Base-by-base conservation (phyloP, 2,888 invertebrate genomes). In the Beris chalybata region DNA sequence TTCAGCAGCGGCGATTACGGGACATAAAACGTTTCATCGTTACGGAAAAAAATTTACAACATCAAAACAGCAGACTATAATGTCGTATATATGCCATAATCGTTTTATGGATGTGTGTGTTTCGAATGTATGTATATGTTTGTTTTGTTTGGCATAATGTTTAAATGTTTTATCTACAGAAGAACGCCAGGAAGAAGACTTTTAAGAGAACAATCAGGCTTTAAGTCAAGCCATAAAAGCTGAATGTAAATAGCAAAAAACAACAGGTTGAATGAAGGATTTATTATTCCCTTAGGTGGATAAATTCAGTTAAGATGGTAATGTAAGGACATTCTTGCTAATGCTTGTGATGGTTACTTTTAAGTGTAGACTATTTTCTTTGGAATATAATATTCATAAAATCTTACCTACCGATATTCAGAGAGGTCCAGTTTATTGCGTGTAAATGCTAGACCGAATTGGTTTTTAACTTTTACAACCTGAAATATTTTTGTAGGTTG, bases 21-120 rank as follows among this genome's bases (percentile, higher is more conserved):
- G 59, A 59, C 59, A 59, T 59, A 59, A 59, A 59, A 50, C 59
- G 59, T 59, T 59, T 59, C 59, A 59, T 59, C 59, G 59, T 59
- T 59, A 59, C 31, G 59, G 59, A 59, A 59, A 59, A 38, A 59
- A 59, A 59, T 59, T 59, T 59, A 59, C 59, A 59, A 50, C 59
- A 48, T 50, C 59, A 59, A 59, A 38, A 59, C 48, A 59, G 48
- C 50, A 13, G 30, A 13, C 13, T 59, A 59, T n/a, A 31, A 22
- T 11, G n/a, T 7, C 22, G 52, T 52, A 52, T 29, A 31, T 58
- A 48, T 13, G 15, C 59, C 59, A 50, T 59, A 59, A 59, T 59
- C 59, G 59, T 59, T 59, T 59, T 59, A 59, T 59, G 43, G 15
- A 32, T 13, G 55, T 9, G 38, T 38, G 5, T 38, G 9, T 9